Evolutionary conservation across 2,888 invertebrate species (phyloP).

Genomic region (Hofmannophila pseudospretella): DNA sequence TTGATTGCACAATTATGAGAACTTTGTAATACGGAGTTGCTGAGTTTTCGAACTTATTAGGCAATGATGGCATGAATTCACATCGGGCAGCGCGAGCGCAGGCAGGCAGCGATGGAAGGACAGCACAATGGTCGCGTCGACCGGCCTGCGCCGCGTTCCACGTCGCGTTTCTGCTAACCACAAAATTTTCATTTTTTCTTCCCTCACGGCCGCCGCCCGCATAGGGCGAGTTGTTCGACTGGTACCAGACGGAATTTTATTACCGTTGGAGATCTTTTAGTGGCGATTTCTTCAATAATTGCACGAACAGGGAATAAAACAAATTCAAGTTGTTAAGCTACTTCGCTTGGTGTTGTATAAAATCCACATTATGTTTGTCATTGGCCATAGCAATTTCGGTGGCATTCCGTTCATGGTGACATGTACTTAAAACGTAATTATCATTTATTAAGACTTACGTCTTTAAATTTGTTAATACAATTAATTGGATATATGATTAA

Average conservation of each 20-base stretch:
- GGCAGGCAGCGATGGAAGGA: conserved; percentile 7
- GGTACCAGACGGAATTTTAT: conserved; percentile 45
- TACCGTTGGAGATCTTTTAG: conserved; percentile 37
- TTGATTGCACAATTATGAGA: too few relatives aligned
- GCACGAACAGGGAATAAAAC: conserved; percentile 12
- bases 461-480: too few relatives aligned
- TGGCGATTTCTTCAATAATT: conserved; percentile 28
- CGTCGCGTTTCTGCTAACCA: conserved; percentile 42
- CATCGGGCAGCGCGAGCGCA: background rate
- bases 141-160: conserved; percentile 27
- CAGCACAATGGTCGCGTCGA: conserved; percentile 25
- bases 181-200: conserved; percentile 52
- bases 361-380: conserved; percentile 7
- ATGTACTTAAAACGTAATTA: conserved; percentile 1
- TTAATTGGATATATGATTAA: too few relatives aligned
- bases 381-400: conserved; percentile 6
- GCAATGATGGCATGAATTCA: background rate
- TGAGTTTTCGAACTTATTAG: conserved; percentile 1
- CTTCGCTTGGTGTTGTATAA: conserved; percentile 6
- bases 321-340: conserved; percentile 9
- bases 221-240: conserved; percentile 40
- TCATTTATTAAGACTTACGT: conserved; percentile 1
- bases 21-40: background rate
- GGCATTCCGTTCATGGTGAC: conserved; percentile 6
- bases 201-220: conserved; percentile 44